Base-by-base conservation (phyloP, 2,888 invertebrate species). In the Ctenicera cuprea region DNA sequence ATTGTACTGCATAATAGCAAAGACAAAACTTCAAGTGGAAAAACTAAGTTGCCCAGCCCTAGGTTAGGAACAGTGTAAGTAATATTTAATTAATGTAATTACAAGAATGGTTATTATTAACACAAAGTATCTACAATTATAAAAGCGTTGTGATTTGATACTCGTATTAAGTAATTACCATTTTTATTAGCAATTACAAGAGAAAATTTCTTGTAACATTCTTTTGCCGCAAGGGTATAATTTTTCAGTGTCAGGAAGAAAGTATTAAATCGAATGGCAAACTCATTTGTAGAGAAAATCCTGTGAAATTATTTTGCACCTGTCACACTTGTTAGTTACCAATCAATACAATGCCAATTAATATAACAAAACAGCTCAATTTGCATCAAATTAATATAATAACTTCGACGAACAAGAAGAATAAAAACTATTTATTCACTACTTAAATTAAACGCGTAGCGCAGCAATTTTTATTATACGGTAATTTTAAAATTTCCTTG, bases 151-250 rank as follows among this genome's bases (percentile, higher is more conserved):
- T 30, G 26, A 54, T 54, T 54, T 33, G 54, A 54, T 54, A 54
- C n/a, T 14, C 14, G n/a, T 54, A 54, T 54, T 54, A 54, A 54
- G 22, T 14, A 54, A 54, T 54, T 54, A 30, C 16, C 20, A 26
- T 54, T n/a, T 54, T 54, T 54, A 54, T 33, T 54, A 54, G n/a
- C 20, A 22, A 50, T 22, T 18, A 0, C 12, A 54, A 30, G 30
- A 54, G 54, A 54, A 54, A 54, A 54, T 30, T 45, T 18, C 48
- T n/a, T n/a, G n/a, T n/a, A n/a, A n/a, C n/a, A n/a, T n/a, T n/a
- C n/a, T 48, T 16, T 18, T 48, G 48, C 48, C 20, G 20, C 48
- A 8, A 48, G 48, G 48, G 3, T 16, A 48, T 18, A 48, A 48
- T 48, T 3, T 48, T 48, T 18, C 48, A 48, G 11, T 48, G 48